Conservation (phyloP, 2,888 invertebrate genomes). For the Polydrusus pterygomalis region DNA sequence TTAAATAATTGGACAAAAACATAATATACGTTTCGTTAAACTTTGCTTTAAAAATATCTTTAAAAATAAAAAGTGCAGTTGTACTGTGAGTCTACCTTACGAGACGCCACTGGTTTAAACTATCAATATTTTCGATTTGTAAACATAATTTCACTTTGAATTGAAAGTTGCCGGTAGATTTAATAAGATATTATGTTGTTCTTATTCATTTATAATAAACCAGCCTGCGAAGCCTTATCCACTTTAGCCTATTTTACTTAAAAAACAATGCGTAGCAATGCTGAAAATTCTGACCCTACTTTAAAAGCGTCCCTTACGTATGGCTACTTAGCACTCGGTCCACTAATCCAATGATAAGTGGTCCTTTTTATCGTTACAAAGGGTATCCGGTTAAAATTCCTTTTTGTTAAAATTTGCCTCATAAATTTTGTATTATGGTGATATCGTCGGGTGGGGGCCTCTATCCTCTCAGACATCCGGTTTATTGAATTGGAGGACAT, state of each 20-base stretch:
- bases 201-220: neutral
- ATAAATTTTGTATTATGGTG: slow-evolving; percentile 42
- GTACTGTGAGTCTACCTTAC: too few species aligned
- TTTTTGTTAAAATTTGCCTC: slow-evolving; percentile 39
- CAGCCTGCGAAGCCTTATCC: neutral
- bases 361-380: slow-evolving; percentile 49
- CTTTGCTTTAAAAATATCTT: too few species aligned
- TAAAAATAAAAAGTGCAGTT: too few species aligned
- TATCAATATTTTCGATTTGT: too few species aligned
- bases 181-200: neutral
- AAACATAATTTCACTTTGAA: too few species aligned
- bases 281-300: slow-evolving; percentile 25
- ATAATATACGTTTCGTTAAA: too few species aligned
- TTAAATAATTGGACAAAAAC: too few species aligned
- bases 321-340: slow-evolving; percentile 50
- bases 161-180: too few species aligned
- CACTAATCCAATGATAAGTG: slow-evolving; percentile 52
- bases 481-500: neutral
- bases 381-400: slow-evolving; percentile 45
- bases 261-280: slow-evolving; percentile 16
- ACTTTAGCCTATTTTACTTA: neutral
- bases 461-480: slow-evolving; percentile 1
- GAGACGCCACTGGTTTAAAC: too few species aligned
- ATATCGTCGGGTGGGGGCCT: slow-evolving; percentile 8
- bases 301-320: slow-evolving; percentile 42